Evolutionary conservation across 2,888 invertebrate species (phyloP).

Genomic region (Drosophila pullipes): DNA sequence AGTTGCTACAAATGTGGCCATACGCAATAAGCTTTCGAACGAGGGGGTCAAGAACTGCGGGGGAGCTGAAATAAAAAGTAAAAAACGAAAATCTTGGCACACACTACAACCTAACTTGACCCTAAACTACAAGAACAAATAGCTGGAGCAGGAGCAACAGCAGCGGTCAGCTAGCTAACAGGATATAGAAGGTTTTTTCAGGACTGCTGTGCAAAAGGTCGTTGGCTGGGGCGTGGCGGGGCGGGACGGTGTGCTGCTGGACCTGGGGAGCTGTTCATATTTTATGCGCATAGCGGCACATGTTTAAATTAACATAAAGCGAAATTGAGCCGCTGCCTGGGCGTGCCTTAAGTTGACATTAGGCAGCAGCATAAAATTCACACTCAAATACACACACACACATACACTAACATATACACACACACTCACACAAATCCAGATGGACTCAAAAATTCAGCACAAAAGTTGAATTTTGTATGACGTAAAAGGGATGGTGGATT

Average conservation of each 20-base stretch:
- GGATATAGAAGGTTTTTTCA: slow-evolving; percentile 10
- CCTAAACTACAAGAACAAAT: slow-evolving; percentile 76
- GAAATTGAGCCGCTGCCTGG: slow-evolving; percentile 76
- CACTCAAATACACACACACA: slow-evolving; percentile 37
- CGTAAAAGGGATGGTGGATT: slow-evolving; percentile 16
- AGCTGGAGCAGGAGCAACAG: slow-evolving; percentile 23
- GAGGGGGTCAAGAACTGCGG: background rate
- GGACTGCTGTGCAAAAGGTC: background rate
- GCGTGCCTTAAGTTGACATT: slow-evolving; percentile 71
- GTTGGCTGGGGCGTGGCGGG: background rate
- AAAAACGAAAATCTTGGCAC: slow-evolving; percentile 61
- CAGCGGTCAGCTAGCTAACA: slow-evolving; percentile 38
- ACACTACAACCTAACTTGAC: slow-evolving; percentile 72
- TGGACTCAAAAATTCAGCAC: slow-evolving; percentile 76
- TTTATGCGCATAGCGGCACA: slow-evolving; percentile 82
- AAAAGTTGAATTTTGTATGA: slow-evolving; percentile 77
- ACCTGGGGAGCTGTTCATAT: slow-evolving; percentile 64
- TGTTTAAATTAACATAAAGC: slow-evolving; percentile 82
- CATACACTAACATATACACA: background rate
- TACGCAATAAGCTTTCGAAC: background rate
- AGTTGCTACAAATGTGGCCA: slow-evolving; percentile 68
- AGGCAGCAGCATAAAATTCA: slow-evolving; percentile 67
- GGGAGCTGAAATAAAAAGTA: slow-evolving; percentile 34
- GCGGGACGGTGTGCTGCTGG: background rate
- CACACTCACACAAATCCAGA: slow-evolving; percentile 23